Conservation (phyloP, 2,888 invertebrate genomes). For the Lathronympha strigana region DNA sequence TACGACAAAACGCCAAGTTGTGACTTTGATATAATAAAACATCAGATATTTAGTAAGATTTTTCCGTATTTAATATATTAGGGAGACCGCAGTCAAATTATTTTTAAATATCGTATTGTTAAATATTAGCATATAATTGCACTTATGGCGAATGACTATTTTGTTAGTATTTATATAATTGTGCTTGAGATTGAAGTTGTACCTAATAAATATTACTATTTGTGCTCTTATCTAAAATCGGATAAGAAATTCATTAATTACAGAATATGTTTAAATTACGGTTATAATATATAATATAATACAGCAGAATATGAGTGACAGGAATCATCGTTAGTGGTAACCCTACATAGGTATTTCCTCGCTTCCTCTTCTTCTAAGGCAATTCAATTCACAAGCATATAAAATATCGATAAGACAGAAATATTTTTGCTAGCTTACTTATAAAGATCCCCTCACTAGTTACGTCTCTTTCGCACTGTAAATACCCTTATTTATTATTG, state of each 20-base stretch:
- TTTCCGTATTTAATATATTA: neutral
- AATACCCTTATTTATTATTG: conserved; percentile 33
- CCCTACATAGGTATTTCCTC: neutral
- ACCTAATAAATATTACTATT: too few species aligned
- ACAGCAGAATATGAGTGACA: neutral
- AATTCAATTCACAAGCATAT: neutral
- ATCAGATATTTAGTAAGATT: conserved; percentile 2
- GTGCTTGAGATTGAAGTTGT: neutral
- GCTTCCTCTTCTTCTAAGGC: neutral
- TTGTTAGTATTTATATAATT: conserved; percentile 5
- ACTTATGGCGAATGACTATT: conserved; percentile 9
- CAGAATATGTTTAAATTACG: too few species aligned
- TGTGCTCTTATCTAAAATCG: too few species aligned
- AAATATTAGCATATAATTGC: neutral
- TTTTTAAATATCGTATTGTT: conserved; percentile 3
- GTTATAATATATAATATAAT: neutral
- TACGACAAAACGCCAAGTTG: conserved; percentile 6
- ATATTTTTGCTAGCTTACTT: conserved; percentile 30
- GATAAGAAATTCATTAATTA: too few species aligned
- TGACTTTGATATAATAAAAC: conserved; percentile 9
- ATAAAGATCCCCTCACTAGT: conserved; percentile 22
- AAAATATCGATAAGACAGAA: neutral
- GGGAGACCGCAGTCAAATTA: neutral
- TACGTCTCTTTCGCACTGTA: conserved; percentile 29
- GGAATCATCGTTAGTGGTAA: neutral